phyloP scores from a whole-genome alignment of 2,888 invertebrate genomes.

The Zelleria hepariella region DNA sequence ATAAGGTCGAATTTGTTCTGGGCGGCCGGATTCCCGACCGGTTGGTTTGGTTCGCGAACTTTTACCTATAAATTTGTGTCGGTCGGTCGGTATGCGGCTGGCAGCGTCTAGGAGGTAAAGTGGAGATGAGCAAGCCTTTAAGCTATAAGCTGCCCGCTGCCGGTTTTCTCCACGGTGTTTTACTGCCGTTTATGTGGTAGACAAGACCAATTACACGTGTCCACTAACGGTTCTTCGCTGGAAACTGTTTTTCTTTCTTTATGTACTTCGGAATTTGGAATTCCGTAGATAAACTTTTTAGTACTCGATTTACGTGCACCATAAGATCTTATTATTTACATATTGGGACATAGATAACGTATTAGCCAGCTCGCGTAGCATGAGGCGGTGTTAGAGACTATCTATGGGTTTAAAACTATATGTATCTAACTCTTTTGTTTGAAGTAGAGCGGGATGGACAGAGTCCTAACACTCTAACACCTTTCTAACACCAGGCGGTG shows the following conservation, averaged over 20 bases:
- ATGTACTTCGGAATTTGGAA: background rate
- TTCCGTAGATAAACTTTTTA: background rate
- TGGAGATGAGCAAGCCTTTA: background rate
- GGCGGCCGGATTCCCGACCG: constrained; percentile 33
- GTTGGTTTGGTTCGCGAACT: constrained; percentile 68
- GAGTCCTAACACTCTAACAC: no score
- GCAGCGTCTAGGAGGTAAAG: constrained; percentile 36
- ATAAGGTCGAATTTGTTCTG: constrained; percentile 40
- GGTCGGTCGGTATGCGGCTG: constrained; percentile 51
- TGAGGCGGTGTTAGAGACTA: no score
- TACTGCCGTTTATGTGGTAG: background rate
- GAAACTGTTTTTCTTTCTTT: background rate
- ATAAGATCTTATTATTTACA: no score
- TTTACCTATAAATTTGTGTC: constrained; percentile 73
- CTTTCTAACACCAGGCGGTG: no score
- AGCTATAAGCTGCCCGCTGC: background rate
- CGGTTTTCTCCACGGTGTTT: background rate
- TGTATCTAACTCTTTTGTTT: no score
- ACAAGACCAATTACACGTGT: background rate
- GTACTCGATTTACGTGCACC: background rate
- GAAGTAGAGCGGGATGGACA: no score
- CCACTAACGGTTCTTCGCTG: no score
- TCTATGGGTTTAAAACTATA: no score
- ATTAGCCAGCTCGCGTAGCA: no score
- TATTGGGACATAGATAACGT: no score